phyloP scores from a whole-genome alignment of 2,888 invertebrate species.

The Parnassius mnemosyne region DNA sequence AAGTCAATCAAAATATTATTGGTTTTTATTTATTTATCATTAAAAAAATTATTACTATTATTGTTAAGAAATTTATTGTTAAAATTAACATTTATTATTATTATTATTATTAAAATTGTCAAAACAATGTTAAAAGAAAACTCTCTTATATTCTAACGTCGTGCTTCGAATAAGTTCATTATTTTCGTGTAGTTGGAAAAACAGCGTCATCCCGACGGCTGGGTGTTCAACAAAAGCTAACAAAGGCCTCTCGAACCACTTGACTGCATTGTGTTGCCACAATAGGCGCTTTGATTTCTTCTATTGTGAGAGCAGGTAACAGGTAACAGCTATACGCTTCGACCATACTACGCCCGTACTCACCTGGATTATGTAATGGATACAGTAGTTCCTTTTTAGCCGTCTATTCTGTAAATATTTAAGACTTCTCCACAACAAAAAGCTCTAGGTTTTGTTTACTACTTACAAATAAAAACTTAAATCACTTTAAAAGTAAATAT shows the following conservation, averaged over 20 bases:
- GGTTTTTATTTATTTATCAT: too few species aligned
- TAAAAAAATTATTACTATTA: too few species aligned
- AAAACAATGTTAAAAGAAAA: not conserved
- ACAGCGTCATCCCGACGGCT: conserved; percentile 28
- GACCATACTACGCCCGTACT: conserved; percentile 30
- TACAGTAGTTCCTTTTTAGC: conserved; percentile 20
- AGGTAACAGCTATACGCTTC: conserved; percentile 20
- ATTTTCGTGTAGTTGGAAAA: conserved; percentile 24
- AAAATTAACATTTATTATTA: too few species aligned
- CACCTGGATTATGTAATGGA: conserved; percentile 29
- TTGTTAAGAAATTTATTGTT: too few species aligned
- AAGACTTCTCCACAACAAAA: not conserved
- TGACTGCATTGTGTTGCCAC: conserved; percentile 59
- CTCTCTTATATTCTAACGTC: conserved; percentile 17
- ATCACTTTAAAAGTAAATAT: too few species aligned
- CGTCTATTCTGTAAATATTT: conserved; percentile 9
- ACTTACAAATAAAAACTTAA: too few species aligned
- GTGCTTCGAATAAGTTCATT: conserved; percentile 27
- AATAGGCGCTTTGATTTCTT: conserved; percentile 59
- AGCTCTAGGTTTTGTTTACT: too few species aligned
- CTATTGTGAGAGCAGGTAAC: conserved; percentile 59
- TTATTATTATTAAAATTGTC: too few species aligned
- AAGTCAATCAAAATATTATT: too few species aligned
- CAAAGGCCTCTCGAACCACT: conserved; percentile 54
- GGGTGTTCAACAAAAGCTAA: conserved; percentile 32